Conservation (phyloP, 2,888 invertebrate species). For the Amorpha juglandis region DNA sequence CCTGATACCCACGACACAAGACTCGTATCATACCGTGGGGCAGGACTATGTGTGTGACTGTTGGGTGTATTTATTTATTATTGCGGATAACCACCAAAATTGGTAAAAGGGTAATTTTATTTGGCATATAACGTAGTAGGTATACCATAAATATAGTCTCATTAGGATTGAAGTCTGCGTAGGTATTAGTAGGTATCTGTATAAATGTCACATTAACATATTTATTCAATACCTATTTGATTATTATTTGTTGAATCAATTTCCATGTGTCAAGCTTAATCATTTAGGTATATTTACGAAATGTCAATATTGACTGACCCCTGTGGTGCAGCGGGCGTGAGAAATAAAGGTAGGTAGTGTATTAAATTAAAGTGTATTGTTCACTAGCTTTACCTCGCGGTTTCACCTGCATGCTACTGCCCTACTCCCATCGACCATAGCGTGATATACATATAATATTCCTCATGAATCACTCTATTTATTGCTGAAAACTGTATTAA, state of each 20-base stretch:
- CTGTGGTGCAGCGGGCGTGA: background rate
- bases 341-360: background rate
- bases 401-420: too few relatives aligned
- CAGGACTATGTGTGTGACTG: too few relatives aligned
- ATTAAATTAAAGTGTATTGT: background rate
- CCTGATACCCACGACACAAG: too few relatives aligned
- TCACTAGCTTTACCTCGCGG: too few relatives aligned
- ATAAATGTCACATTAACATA: conserved; percentile 11
- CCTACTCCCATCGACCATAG: too few relatives aligned
- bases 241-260: background rate
- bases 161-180: background rate
- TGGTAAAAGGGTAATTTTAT: too few relatives aligned
- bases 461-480: too few relatives aligned
- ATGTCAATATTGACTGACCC: background rate
- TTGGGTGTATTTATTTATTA: too few relatives aligned
- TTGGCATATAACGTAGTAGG: background rate
- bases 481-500: too few relatives aligned
- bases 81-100: too few relatives aligned
- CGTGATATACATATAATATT: too few relatives aligned
- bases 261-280: background rate
- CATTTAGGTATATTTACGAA: background rate
- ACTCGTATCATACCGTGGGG: too few relatives aligned
- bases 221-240: background rate
- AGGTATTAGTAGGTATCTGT: background rate
- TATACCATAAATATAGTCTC: background rate